A percentile compares a stretch with the other conserved stretches of the same genome.
Conservation (phyloP, 2,797 vertebrate species). For the Sebastes matsubarae region DNA sequence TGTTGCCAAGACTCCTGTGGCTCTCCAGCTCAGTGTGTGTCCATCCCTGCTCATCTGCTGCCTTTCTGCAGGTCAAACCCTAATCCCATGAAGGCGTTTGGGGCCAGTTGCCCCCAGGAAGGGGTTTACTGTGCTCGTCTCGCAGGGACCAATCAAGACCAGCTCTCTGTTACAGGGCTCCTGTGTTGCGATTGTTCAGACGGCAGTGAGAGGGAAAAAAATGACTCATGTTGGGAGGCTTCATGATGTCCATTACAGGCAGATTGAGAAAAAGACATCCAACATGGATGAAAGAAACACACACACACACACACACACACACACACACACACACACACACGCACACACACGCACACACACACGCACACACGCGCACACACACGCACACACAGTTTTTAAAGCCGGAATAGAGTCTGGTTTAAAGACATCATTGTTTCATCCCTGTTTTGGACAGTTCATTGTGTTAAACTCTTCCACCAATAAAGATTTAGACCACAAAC, state of each 20-base stretch:
- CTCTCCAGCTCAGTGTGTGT: slow-evolving; percentile 70
- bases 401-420: slow-evolving; percentile 4
- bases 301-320: not conserved
- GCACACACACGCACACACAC: not conserved
- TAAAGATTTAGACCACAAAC: not conserved
- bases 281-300: slow-evolving; percentile 10
- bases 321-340: not conserved
- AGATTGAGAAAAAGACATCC: slow-evolving; percentile 31
- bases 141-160: slow-evolving; percentile 76
- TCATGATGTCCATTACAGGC: slow-evolving; percentile 36
- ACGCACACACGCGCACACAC: not conserved
- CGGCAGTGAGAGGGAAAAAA: not conserved
- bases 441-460: not conserved
- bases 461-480: not conserved
- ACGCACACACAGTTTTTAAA: not conserved
- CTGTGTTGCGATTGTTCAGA: slow-evolving; percentile 32
- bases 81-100: slow-evolving; percentile 65
- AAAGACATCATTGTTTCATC: slow-evolving; percentile 22
- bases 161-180: slow-evolving; percentile 37
- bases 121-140: slow-evolving; percentile 61
- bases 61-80: slow-evolving; percentile 66
- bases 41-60: slow-evolving; percentile 71
- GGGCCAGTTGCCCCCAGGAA: slow-evolving; percentile 51
- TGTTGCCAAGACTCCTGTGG: slow-evolving; percentile 66
- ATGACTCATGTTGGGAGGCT: slow-evolving; percentile 15